These are phyloP conservation scores for Nysson spinosus DNA, from an alignment of 2,888 invertebrate species.

Conservation along the genomic window DNA sequence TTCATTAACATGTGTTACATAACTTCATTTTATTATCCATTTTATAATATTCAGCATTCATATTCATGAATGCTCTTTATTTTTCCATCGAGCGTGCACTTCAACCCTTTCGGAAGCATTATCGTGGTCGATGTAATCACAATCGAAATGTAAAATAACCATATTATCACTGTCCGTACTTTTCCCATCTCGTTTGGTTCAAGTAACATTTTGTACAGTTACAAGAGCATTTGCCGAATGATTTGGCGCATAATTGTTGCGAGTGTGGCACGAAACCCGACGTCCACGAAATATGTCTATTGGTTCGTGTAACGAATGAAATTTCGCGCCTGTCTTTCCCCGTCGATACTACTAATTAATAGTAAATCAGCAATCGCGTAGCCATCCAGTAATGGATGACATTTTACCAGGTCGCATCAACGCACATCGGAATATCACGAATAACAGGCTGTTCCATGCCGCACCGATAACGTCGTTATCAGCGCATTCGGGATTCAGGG, in stretches of 20 bases:
- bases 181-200: neutral
- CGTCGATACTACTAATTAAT: slow-evolving; percentile 49
- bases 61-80: no score
- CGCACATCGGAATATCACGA: slow-evolving; percentile 33
- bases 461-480: slow-evolving; percentile 54
- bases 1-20: no score
- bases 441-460: slow-evolving; percentile 46
- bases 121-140: no score
- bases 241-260: slow-evolving; percentile 13
- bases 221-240: slow-evolving; percentile 19
- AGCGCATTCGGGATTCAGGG: slow-evolving; percentile 46
- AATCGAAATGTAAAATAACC: no score
- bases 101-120: no score
- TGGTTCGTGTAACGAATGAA: slow-evolving; percentile 30
- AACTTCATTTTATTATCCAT: no score
- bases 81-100: no score
- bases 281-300: neutral
- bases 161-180: neutral
- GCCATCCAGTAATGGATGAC: slow-evolving; percentile 42
- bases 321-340: slow-evolving; percentile 32
- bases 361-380: slow-evolving; percentile 43
- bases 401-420: slow-evolving; percentile 34
- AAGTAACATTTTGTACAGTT: neutral
- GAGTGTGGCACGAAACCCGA: neutral
- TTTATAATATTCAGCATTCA: no score